Base-by-base conservation (phyloP, 2,888 invertebrate genomes). In the Malacosoma neustria region DNA sequence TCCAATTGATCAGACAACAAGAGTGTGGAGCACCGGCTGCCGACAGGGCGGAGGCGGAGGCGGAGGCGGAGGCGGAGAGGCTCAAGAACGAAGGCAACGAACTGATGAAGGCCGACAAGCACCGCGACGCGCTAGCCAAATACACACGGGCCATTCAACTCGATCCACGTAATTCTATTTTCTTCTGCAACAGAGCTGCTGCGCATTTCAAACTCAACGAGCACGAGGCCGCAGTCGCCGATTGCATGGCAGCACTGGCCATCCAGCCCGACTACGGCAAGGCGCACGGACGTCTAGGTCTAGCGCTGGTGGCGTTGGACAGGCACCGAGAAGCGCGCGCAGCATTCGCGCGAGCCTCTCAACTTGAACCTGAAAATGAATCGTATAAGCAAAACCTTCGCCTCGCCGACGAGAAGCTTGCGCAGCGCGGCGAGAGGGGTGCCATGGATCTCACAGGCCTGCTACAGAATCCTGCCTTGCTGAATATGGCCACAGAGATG, bases 111-210 rank as follows among this genome's bases (percentile, higher is more conserved):
- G 88, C 88, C 22, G 92, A 93, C 42, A 91, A 92, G 54, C 91
- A 89, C 63, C 85, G 88, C 13, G 96, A 96, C 65, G 98, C 98
- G 9, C 76, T 97, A 29, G 88, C 90, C 9, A 90, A 91, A 55
- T 98, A 98, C 69, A 90, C 94, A 43, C 93, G 95, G 55, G 98
- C 99, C 7, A 95, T 99, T 48, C 89, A 91, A 54, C 81, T 96
- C 39, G 95, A 98, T 70, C 91, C 92, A 13, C 89, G 89, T 43
- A 98, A 98, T 84, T 93, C 98, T 0, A 95, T 99, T 15, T 99
- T 94, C 79, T 99, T 95, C 72, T 98, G 98, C 72, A 99, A 99
- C 71, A 91, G 99, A 49, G 99, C 99, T 33, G 99, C 99, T 1
- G 97, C 98, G 1, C 93, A 94, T 69, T 97, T 94, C 65, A 96